Conservation (phyloP, 1,140 invertebrate genomes). For the Saccostrea cuccullata region DNA sequence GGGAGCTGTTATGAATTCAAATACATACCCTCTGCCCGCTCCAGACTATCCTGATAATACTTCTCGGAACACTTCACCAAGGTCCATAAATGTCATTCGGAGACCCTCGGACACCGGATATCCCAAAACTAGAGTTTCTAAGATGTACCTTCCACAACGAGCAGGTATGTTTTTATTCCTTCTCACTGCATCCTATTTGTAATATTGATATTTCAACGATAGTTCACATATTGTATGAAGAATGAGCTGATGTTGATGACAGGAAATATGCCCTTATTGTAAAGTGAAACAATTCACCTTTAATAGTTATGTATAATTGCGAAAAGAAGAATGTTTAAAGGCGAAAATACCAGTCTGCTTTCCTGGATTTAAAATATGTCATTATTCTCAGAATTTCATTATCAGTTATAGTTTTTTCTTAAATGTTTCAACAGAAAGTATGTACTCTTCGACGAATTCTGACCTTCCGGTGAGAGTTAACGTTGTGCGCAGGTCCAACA, state of each 20-base stretch:
- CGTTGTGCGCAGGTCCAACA: not conserved
- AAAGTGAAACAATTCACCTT: too few relatives aligned
- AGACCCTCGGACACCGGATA: not conserved
- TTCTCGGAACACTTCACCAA: not conserved
- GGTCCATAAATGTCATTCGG: slow-evolving; percentile 1
- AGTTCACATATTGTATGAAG: not conserved
- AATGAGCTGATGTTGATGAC: too few relatives aligned
- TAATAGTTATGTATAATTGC: too few relatives aligned
- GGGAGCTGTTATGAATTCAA: not conserved
- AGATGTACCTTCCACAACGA: slow-evolving; percentile 10
- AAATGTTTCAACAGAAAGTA: not conserved
- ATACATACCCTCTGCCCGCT: not conserved
- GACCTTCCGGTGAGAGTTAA: slow-evolving; percentile 4
- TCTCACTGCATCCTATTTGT: not conserved
- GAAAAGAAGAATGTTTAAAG: too few relatives aligned
- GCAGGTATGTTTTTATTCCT: not conserved
- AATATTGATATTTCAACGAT: not conserved
- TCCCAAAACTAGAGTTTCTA: slow-evolving; percentile 11
- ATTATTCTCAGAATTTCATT: too few relatives aligned
- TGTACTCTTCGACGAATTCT: slow-evolving; percentile 30
- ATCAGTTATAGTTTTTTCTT: not conserved
- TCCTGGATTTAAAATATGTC: too few relatives aligned
- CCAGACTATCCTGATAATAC: not conserved
- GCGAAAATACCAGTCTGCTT: too few relatives aligned
- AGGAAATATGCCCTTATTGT: too few relatives aligned